These are phyloP conservation scores for Drosophila watanabei DNA, from an alignment of 1,140 invertebrate species.

Conservation along the genomic window DNA sequence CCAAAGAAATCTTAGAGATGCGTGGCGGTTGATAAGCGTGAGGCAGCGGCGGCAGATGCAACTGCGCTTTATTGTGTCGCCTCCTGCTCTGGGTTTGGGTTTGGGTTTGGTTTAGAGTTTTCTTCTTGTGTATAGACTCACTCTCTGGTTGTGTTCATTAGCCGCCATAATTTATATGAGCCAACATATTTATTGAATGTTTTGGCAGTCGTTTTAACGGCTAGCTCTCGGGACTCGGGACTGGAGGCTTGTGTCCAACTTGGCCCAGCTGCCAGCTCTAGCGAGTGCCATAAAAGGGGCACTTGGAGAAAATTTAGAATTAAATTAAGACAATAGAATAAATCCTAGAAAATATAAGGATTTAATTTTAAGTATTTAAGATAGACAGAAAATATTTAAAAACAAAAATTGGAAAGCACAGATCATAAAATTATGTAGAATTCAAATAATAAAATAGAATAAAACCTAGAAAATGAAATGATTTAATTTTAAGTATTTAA, in stretches of 20 bases:
- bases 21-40: slow-evolving; percentile 75
- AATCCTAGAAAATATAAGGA: neutral
- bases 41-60: slow-evolving; percentile 62
- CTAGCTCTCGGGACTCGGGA: slow-evolving; percentile 36
- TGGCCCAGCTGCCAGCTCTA: slow-evolving; percentile 60
- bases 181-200: slow-evolving; percentile 83
- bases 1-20: slow-evolving; percentile 77
- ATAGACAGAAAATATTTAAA: too few species aligned
- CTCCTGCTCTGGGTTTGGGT: neutral
- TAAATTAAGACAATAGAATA: neutral
- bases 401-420: too few species aligned
- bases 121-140: slow-evolving; percentile 35
- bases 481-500: too few species aligned
- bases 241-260: slow-evolving; percentile 38
- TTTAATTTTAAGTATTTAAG: neutral
- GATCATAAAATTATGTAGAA: too few species aligned
- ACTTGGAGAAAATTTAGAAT: slow-evolving; percentile 9
- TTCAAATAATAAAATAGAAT: too few species aligned
- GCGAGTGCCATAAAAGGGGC: slow-evolving; percentile 63
- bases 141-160: slow-evolving; percentile 68
- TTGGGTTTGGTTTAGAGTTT: slow-evolving; percentile 1
- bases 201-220: slow-evolving; percentile 80
- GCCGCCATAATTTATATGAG: slow-evolving; percentile 79
- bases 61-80: slow-evolving; percentile 63
- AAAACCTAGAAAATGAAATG: too few species aligned